These are phyloP conservation scores for Aphelocoma coerulescens DNA, from an alignment of 2,113 vertebrate genomes.

Conservation along the genomic window DNA sequence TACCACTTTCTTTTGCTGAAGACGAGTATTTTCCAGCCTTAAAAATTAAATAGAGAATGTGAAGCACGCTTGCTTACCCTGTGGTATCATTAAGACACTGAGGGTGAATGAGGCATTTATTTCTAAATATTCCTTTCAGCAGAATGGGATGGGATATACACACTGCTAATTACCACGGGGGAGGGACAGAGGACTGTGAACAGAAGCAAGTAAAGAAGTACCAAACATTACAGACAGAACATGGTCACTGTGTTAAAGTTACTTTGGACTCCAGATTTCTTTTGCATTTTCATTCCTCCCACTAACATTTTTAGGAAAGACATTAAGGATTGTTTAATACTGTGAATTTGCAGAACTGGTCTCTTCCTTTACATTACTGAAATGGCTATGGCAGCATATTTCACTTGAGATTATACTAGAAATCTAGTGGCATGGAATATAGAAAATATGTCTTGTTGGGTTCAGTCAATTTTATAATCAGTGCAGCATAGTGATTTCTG, in stretches of 20 bases:
- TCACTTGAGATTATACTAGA: not conserved
- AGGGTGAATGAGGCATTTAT: not conserved
- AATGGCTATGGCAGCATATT: not conserved
- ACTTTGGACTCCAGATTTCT: not conserved
- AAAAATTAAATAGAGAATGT: not conserved
- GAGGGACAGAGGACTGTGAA: not conserved
- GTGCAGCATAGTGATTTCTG: not conserved
- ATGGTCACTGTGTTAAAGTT: not conserved
- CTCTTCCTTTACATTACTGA: not conserved
- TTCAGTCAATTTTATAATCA: not conserved
- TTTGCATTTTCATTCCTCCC: not conserved
- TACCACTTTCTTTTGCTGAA: not conserved
- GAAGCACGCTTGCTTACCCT: not conserved
- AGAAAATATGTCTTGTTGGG: not conserved
- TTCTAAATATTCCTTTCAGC: not conserved
- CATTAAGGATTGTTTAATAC: not conserved
- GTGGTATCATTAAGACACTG: not conserved
- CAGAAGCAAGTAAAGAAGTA: not conserved
- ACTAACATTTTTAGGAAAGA: not conserved
- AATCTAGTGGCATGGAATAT: not conserved
- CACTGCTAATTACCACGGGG: not conserved
- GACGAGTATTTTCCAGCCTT: not conserved
- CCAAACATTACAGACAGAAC: not conserved
- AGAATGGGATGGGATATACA: not conserved
- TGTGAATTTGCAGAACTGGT: not conserved